These are phyloP conservation scores for Orthosia gothica DNA, from an alignment of 2,888 invertebrate genomes.

Conservation along the genomic window DNA sequence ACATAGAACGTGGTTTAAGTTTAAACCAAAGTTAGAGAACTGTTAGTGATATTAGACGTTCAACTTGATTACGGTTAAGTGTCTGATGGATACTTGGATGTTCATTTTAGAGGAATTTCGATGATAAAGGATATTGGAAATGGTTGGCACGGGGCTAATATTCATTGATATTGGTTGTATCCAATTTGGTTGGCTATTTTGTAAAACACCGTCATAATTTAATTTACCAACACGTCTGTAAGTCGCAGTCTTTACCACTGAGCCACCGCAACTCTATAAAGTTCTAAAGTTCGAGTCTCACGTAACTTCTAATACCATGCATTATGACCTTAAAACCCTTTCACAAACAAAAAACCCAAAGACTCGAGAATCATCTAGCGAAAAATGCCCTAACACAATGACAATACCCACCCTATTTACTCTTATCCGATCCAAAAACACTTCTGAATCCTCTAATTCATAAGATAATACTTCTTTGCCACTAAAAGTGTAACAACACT, in stretches of 20 bases:
- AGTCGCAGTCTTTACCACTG: no score
- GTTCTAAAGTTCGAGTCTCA: no score
- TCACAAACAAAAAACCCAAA: conserved; percentile 7
- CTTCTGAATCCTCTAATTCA: conserved; percentile 5
- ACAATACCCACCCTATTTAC: neutral
- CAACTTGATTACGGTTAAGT: conserved; percentile 29
- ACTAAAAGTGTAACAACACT: conserved; percentile 39
- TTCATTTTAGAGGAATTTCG: conserved; percentile 29
- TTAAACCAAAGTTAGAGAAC: conserved; percentile 37
- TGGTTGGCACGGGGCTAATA: neutral
- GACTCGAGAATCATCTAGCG: neutral
- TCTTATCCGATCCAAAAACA: conserved; percentile 11
- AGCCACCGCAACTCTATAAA: no score
- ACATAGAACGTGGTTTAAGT: conserved; percentile 48
- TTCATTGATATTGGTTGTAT: neutral
- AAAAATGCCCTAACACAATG: conserved; percentile 4
- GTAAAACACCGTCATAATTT: no score
- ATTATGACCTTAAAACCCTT: neutral
- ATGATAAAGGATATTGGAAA: conserved; percentile 5
- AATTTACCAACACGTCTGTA: no score
- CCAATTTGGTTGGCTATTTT: neutral
- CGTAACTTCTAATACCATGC: neutral
- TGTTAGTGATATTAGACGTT: conserved; percentile 42
- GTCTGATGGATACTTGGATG: conserved; percentile 17
- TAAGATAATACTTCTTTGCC: conserved; percentile 28